Evolutionary conservation across 2,888 invertebrate genomes (phyloP).

Genomic region (Calliscelio sp.): DNA sequence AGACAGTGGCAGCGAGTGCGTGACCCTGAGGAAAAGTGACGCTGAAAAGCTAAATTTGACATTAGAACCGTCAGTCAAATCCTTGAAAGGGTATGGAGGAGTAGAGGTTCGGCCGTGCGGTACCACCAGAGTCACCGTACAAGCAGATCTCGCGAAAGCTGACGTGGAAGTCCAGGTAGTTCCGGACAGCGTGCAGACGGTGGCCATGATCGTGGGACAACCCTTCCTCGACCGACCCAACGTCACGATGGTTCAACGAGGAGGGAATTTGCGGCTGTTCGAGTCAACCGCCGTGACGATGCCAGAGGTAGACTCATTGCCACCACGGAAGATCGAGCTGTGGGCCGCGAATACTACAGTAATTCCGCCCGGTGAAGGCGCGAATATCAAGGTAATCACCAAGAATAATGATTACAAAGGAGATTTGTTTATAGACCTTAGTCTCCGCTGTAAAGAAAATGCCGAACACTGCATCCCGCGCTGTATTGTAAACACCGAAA

Average conservation of each 20-base stretch:
- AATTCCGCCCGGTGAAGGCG: conserved; percentile 1
- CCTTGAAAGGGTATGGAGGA: background rate
- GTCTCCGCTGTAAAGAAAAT: conserved; percentile 20
- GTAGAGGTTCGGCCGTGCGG: background rate
- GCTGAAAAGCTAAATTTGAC: too few species aligned
- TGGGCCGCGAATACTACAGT: background rate
- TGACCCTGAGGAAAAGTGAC: too few species aligned
- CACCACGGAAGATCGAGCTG: conserved; percentile 12
- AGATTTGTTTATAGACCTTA: conserved; percentile 20
- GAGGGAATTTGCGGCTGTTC: background rate
- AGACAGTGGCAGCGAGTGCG: too few species aligned
- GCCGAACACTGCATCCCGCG: conserved; percentile 28
- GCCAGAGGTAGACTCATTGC: conserved; percentile 4
- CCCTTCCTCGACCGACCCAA: background rate
- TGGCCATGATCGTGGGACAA: conserved; percentile 1
- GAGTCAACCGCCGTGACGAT: background rate
- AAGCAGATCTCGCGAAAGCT: background rate
- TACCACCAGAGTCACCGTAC: background rate
- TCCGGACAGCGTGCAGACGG: background rate
- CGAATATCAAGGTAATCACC: conserved; percentile 11
- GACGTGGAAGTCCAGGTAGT: background rate
- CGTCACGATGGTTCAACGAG: background rate
- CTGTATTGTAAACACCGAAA: background rate
- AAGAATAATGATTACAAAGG: background rate
- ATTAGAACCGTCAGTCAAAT: too few species aligned